phyloP scores from a whole-genome alignment of 2,113 vertebrate species.

The Vimba vimba region DNA sequence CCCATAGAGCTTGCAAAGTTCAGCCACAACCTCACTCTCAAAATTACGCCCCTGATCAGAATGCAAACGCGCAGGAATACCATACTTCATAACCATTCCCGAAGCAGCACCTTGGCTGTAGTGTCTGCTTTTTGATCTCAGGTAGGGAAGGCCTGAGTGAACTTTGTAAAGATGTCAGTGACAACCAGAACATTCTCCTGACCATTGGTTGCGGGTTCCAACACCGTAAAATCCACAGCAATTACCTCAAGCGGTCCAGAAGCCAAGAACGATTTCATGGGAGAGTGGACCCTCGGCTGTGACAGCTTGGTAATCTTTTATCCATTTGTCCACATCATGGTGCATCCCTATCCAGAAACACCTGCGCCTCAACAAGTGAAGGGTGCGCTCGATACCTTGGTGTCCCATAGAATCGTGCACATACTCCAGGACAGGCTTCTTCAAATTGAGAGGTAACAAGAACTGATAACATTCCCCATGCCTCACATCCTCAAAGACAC shows the following conservation, averaged over 20 bases:
- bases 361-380: neutral
- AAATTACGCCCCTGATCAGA: neutral
- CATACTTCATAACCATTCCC: neutral
- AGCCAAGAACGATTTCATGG: no score
- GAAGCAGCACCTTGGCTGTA: neutral
- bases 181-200: neutral
- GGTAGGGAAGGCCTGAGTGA: neutral
- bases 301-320: neutral
- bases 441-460: neutral
- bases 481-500: neutral
- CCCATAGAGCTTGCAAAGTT: neutral
- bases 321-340: neutral
- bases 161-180: neutral
- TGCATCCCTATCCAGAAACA: neutral
- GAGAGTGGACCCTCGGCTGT: neutral
- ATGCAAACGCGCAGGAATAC: neutral
- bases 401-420: neutral
- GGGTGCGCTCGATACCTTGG: neutral
- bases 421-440: neutral
- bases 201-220: no score
- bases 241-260: no score
- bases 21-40: neutral
- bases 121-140: neutral
- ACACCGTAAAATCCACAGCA: no score
- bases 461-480: neutral